Conservation (phyloP, 2,113 vertebrate genomes). For the Ariopsis seemanni region DNA sequence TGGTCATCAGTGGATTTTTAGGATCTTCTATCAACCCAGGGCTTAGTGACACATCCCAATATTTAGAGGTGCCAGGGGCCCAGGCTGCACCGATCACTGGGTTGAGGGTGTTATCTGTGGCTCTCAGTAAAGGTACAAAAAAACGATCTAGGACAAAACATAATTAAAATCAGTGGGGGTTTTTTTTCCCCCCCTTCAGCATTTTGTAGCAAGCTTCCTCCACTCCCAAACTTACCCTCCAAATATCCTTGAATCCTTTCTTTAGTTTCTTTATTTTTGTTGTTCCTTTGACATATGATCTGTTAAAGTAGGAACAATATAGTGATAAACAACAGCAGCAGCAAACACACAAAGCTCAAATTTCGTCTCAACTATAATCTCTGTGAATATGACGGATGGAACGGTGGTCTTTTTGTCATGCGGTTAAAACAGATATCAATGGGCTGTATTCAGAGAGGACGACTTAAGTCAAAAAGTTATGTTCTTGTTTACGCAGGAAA, state of each 20-base stretch:
- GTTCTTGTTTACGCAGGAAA: background rate
- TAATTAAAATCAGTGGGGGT: background rate
- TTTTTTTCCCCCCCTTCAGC: background rate
- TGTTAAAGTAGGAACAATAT: slow-evolving; percentile 56
- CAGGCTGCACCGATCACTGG: slow-evolving; percentile 86
- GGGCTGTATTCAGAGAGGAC: background rate
- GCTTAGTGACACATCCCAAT: background rate
- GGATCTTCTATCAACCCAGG: slow-evolving; percentile 80
- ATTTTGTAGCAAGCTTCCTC: background rate
- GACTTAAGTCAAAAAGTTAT: background rate
- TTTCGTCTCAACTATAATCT: background rate
- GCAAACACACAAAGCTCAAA: background rate
- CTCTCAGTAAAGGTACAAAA: slow-evolving; percentile 89
- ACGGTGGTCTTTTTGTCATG: background rate
- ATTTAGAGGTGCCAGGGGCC: slow-evolving; percentile 65
- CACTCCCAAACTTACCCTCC: slow-evolving; percentile 77
- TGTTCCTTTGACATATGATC: slow-evolving; percentile 93
- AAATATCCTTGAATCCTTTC: slow-evolving; percentile 84
- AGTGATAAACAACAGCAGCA: background rate
- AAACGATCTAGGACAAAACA: slow-evolving; percentile 77
- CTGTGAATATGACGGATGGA: background rate
- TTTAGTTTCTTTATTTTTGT: slow-evolving; percentile 82
- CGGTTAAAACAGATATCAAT: background rate
- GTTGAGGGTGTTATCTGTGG: slow-evolving; percentile 86
- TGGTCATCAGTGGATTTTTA: slow-evolving; percentile 82